Conservation (phyloP, 2,797 vertebrate genomes). For the Kryptopterus vitreolus region DNA sequence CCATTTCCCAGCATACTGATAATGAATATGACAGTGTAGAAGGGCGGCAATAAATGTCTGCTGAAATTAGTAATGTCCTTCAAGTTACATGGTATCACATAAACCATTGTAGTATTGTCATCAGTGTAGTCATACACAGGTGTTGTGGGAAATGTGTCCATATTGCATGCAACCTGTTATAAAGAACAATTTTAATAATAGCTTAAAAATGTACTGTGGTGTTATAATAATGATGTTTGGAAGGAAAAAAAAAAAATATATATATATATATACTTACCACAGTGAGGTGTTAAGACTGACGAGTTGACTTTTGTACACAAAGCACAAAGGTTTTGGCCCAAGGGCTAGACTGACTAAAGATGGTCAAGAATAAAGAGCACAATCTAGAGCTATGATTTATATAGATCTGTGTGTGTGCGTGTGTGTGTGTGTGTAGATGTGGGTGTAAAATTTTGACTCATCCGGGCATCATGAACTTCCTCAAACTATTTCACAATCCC, state of each 20-base stretch:
- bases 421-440: neutral
- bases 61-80: slow-evolving; percentile 45
- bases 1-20: slow-evolving; percentile 71
- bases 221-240: neutral
- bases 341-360: neutral
- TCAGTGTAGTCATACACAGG: neutral
- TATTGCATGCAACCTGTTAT: slow-evolving; percentile 23
- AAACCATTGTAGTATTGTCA: neutral
- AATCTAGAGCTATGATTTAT: neutral
- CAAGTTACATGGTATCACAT: slow-evolving; percentile 30
- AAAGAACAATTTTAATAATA: neutral
- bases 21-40: slow-evolving; percentile 71
- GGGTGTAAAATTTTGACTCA: slow-evolving; percentile 34
- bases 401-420: neutral
- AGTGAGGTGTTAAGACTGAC: neutral
- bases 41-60: slow-evolving; percentile 57
- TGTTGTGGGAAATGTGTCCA: neutral
- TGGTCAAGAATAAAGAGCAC: neutral
- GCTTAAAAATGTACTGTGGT: neutral
- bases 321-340: neutral
- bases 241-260: neutral
- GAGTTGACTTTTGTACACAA: neutral
- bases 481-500: slow-evolving; percentile 18
- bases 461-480: slow-evolving; percentile 22
- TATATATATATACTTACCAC: slow-evolving; percentile 35